A percentile compares a stretch with the other conserved stretches of the same genome.
Conservation (phyloP, 2,113 vertebrate species). For the Cyphomyrus plagiostoma region DNA sequence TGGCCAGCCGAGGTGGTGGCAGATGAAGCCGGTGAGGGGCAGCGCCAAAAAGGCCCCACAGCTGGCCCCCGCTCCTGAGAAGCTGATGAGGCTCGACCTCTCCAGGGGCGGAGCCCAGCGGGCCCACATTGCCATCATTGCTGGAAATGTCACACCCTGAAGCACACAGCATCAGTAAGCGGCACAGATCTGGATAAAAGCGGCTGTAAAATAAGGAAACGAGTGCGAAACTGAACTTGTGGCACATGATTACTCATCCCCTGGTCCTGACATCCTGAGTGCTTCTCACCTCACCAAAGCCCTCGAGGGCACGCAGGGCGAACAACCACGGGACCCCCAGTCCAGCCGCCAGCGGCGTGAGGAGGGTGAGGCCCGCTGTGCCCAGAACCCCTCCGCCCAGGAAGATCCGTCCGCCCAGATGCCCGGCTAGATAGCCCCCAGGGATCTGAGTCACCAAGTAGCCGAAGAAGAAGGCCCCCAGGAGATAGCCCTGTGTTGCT, state of each 20-base stretch:
- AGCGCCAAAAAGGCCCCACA: slow-evolving; percentile 71
- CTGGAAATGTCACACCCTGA: slow-evolving; percentile 64
- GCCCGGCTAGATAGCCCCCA: slow-evolving; percentile 71
- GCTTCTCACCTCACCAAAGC: slow-evolving; percentile 60
- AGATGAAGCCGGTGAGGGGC: slow-evolving; percentile 67
- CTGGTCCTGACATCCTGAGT: neutral
- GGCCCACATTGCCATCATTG: slow-evolving; percentile 73
- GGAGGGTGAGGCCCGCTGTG: slow-evolving; percentile 66
- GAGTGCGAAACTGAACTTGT: neutral
- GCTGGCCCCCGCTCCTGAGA: slow-evolving; percentile 61
- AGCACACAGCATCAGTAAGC: neutral
- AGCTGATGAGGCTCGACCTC: slow-evolving; percentile 59
- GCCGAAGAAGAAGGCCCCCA: slow-evolving; percentile 75
- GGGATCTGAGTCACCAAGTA: slow-evolving; percentile 73
- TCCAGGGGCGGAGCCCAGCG: slow-evolving; percentile 74
- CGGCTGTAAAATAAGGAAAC: neutral
- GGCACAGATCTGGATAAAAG: neutral
- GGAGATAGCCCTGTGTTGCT: slow-evolving; percentile 65
- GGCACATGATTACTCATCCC: no score
- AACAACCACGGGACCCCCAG: slow-evolving; percentile 57
- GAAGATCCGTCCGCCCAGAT: slow-evolving; percentile 63
- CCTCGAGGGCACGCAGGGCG: slow-evolving; percentile 57
- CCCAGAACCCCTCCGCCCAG: slow-evolving; percentile 65
- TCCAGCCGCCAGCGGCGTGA: slow-evolving; percentile 64
- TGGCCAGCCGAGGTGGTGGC: slow-evolving; percentile 69